phyloP scores from a whole-genome alignment of 64 coral and sea anemone species.

The Montipora cactus region DNA sequence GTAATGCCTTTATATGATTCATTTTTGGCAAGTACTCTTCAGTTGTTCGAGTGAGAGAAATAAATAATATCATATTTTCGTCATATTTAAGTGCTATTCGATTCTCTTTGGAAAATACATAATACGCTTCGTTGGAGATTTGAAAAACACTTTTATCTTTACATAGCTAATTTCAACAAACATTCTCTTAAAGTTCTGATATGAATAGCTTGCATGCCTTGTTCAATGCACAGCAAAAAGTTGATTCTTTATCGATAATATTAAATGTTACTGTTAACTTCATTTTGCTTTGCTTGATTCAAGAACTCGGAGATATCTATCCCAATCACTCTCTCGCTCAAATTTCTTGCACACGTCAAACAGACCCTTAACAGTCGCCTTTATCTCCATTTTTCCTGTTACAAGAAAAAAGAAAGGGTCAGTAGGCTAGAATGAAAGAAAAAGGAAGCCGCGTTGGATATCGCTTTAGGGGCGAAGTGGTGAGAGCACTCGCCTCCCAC shows the following conservation, averaged over 20 bases:
- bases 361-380: conserved; percentile 51
- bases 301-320: conserved; percentile 28
- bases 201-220: neutral
- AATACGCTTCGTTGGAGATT: neutral
- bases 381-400: conserved; percentile 37
- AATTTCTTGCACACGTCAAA: conserved; percentile 67
- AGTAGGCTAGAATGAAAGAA: neutral
- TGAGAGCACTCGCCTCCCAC: too few relatives aligned
- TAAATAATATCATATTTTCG: neutral
- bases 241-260: neutral
- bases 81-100: too few relatives aligned
- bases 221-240: neutral
- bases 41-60: neutral
- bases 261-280: neutral
- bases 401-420: neutral
- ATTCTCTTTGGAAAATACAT: too few relatives aligned
- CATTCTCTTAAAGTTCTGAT: too few relatives aligned
- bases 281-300: conserved; percentile 2
- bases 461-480: too few relatives aligned
- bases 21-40: neutral
- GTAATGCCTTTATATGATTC: neutral
- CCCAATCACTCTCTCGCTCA: conserved; percentile 46
- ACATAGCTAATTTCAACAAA: too few relatives aligned
- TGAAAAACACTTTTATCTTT: neutral
- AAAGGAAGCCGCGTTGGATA: too few relatives aligned